Evolutionary conservation across 2,113 vertebrate genomes (phyloP).

Genomic region (Panthera leo): DNA sequence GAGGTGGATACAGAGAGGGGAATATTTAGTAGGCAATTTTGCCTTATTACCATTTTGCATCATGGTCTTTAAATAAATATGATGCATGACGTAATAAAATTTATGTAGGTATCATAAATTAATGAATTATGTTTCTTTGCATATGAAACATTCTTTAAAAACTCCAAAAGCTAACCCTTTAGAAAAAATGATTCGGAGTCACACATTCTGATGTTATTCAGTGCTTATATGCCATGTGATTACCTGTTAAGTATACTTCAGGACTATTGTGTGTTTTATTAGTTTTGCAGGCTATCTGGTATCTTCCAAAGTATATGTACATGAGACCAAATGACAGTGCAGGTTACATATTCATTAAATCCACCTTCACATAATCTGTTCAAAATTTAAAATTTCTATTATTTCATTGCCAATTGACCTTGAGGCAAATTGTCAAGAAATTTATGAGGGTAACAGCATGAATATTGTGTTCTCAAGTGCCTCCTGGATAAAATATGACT

Average conservation of each 20-base stretch:
- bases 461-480: constrained; percentile 49
- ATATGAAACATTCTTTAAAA: not conserved
- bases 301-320: not conserved
- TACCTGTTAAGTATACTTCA: not conserved
- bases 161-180: not conserved
- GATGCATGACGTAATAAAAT: not conserved
- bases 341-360: constrained; percentile 43
- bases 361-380: not conserved
- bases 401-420: constrained; percentile 48
- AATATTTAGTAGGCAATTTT: not conserved
- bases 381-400: constrained; percentile 51
- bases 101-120: not conserved
- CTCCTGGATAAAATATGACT: constrained; percentile 51
- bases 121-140: not conserved
- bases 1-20: not conserved
- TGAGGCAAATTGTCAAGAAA: constrained; percentile 56
- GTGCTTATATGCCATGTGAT: not conserved
- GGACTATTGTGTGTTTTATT: not conserved
- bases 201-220: not conserved
- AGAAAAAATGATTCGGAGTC: not conserved
- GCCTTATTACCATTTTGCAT: not conserved
- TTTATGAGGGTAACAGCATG: constrained; percentile 33
- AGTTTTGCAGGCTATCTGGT: not conserved
- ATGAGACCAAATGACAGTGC: constrained; percentile 4
- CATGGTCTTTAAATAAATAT: constrained; percentile 9